Evolutionary conservation across 1,140 invertebrate genomes (phyloP).

Genomic region (Microvelia longipes): DNA sequence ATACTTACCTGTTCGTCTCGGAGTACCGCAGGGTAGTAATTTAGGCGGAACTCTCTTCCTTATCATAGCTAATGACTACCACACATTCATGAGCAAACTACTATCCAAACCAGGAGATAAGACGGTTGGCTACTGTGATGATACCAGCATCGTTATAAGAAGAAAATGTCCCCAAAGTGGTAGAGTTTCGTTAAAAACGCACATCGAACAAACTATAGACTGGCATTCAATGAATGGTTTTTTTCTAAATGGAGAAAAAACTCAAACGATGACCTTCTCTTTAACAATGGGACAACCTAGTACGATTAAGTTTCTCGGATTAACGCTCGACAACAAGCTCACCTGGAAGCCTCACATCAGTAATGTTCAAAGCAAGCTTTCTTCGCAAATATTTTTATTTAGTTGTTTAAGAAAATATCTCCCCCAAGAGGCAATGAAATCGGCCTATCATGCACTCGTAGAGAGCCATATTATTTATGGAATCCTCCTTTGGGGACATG

Average conservation of each 20-base stretch:
- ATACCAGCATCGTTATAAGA: background rate
- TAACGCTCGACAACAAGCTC: background rate
- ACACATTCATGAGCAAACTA: background rate
- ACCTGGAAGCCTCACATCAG: background rate
- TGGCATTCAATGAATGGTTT: background rate
- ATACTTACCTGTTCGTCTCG: background rate
- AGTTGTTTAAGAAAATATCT: background rate
- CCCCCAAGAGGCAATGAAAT: background rate
- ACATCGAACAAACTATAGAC: background rate
- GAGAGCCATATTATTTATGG: background rate
- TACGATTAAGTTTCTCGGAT: background rate
- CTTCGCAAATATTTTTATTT: background rate
- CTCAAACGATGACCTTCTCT: too few species aligned
- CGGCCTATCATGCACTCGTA: background rate
- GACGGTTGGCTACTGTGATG: background rate
- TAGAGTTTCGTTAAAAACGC: background rate
- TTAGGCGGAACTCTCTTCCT: background rate
- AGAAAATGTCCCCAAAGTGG: background rate
- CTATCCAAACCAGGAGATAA: background rate
- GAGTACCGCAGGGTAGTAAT: background rate
- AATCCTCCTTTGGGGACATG: background rate
- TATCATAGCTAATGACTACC: background rate
- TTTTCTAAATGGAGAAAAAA: background rate
- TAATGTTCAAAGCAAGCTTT: background rate
- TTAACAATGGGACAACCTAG: background rate